These are phyloP conservation scores for Varroa destructor DNA, from an alignment of 1,140 invertebrate species.

Conservation along the genomic window DNA sequence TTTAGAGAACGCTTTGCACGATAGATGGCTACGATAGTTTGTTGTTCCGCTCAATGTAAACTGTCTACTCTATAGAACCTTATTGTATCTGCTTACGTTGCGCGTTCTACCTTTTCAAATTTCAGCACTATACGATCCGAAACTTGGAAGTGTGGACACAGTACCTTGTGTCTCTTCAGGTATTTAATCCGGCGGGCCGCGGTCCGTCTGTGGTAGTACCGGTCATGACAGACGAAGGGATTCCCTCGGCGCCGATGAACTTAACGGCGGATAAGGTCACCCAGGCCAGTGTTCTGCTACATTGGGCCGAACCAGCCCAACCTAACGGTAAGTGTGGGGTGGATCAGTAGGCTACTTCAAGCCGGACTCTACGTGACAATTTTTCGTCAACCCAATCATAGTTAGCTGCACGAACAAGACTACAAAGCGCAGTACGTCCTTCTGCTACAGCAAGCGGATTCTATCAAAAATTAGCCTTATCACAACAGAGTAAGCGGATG, in stretches of 20 bases:
- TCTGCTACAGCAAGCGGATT: too few relatives aligned
- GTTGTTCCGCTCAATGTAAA: too few relatives aligned
- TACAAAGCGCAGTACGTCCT: too few relatives aligned
- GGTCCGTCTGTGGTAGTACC: conserved; percentile 56
- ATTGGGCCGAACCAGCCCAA: conserved; percentile 59
- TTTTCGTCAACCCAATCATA: too few relatives aligned
- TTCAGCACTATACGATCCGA: conserved; percentile 56
- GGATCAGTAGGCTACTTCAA: conserved; percentile 27
- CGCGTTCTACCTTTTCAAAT: conserved; percentile 35
- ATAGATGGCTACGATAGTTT: too few relatives aligned
- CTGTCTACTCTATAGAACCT: too few relatives aligned
- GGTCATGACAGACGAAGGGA: conserved; percentile 64
- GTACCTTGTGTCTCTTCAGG: conserved; percentile 58
- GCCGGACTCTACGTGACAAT: too few relatives aligned
- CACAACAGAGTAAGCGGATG: too few relatives aligned
- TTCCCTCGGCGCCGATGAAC: conserved; percentile 66
- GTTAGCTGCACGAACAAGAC: too few relatives aligned
- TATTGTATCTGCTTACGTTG: conserved; percentile 5
- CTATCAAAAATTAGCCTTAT: too few relatives aligned
- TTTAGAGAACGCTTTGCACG: too few relatives aligned
- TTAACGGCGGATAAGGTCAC: conserved; percentile 59
- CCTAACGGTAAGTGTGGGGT: conserved; percentile 52
- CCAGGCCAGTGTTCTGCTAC: conserved; percentile 58
- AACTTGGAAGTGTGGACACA: conserved; percentile 58
- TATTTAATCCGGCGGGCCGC: conserved; percentile 59